Conservation (phyloP, 2,113 vertebrate species). For the Dryoscopus gambensis region DNA sequence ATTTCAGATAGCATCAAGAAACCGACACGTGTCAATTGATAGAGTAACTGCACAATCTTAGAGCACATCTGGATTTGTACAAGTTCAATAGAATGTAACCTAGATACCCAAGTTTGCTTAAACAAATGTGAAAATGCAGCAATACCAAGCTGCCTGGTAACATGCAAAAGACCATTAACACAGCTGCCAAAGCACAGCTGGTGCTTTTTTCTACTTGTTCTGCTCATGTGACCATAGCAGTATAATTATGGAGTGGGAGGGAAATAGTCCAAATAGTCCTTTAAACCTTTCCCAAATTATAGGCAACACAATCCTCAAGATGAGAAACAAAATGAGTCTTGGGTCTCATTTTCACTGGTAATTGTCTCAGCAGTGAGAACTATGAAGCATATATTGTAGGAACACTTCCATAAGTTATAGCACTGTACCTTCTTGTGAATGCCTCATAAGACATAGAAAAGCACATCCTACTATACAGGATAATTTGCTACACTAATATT, state of each 20-base stretch:
- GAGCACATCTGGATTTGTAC: background rate
- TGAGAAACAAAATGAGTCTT: conserved; percentile 24
- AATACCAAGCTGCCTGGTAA: background rate
- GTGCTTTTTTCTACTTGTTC: background rate
- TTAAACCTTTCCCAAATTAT: conserved; percentile 35
- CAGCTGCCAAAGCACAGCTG: background rate
- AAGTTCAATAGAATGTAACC: background rate
- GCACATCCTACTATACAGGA: conserved; percentile 28
- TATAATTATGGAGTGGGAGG: background rate
- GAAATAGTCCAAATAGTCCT: conserved; percentile 18
- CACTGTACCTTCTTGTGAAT: background rate
- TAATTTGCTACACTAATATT: conserved; percentile 70
- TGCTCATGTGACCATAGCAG: background rate
- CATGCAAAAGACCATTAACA: background rate
- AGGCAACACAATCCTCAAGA: conserved; percentile 8
- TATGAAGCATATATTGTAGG: background rate
- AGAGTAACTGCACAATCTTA: background rate
- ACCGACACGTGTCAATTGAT: background rate
- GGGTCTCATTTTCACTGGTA: conserved; percentile 47
- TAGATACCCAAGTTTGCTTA: background rate
- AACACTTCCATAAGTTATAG: conserved; percentile 1
- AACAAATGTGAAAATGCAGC: background rate
- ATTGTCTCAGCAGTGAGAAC: conserved; percentile 28
- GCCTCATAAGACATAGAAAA: conserved; percentile 55
- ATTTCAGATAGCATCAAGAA: background rate